Base-by-base conservation (phyloP, 2,113 vertebrate species). In the Irena cyanogastra region DNA sequence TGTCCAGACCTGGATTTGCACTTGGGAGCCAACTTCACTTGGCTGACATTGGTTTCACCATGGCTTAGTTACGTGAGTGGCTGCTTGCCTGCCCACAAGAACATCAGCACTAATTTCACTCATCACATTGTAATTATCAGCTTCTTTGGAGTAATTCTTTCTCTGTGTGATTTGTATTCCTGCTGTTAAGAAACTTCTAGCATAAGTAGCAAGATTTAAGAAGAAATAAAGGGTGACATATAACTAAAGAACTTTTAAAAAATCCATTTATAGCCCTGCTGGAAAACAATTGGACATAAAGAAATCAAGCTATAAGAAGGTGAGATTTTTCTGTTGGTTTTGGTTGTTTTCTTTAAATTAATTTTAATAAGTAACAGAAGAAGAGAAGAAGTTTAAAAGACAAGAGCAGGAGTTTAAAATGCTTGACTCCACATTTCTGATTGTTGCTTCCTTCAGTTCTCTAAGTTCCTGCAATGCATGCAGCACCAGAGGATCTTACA, bases 221-320 rank as follows among this genome's bases (percentile, higher is more conserved):
- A 81, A 87, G 57, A 87, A 80, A 59, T 70, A 20, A 53, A 68
- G 18, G 49, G 60, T 87, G n/a, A 61, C 35, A 56, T 60, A 3
- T 53, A 89, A 93, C 68, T 88, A 90, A 93, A 89, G 66, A 75
- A 39, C 66, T 94, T 89, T 42, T 82, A 3, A 82, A 93, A 93
- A 92, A 80, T 93, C 76, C 41, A 41, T 96, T 91, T 72, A 31
- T 94, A 99, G 99, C 97, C 99, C 99, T 47, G 98, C 97, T 96
- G 99, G 98, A 97, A 98, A 97, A 79, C 98, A 99, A 65, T 94
- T 99, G 86, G 99, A 99, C 84, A 98, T 99, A 72, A 99, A 99
- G 98, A 99, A 99, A 96, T 99, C 99, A 83, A 99, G 99, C 95
- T 99, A 99, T 93, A 99, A 98, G 96, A 99, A 99, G 99, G 99